Conservation (phyloP, 2,888 invertebrate genomes). For the Aleiodes testaceus region DNA sequence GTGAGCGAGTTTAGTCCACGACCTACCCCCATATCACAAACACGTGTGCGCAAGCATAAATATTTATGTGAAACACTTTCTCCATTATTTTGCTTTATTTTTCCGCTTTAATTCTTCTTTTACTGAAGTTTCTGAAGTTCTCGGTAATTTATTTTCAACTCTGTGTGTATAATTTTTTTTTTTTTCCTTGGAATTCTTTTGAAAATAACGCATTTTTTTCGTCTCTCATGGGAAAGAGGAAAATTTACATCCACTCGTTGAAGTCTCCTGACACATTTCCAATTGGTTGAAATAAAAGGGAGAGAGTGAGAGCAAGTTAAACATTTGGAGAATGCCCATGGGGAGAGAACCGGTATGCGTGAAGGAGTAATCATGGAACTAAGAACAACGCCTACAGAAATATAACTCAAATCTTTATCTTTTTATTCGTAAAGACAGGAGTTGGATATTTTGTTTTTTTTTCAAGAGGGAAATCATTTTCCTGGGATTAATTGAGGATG, state of each 20-base stretch:
- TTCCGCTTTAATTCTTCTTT: slow-evolving; percentile 11
- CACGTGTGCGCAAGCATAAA: slow-evolving; percentile 57
- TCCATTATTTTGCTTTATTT: slow-evolving; percentile 25
- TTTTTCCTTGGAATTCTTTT: background rate
- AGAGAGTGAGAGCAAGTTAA: slow-evolving; percentile 38
- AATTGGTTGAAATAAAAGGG: slow-evolving; percentile 33
- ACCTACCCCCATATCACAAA: slow-evolving; percentile 53
- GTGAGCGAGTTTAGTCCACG: slow-evolving; percentile 44
- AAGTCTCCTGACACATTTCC: slow-evolving; percentile 34
- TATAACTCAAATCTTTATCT: slow-evolving; percentile 13
- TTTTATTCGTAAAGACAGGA: background rate
- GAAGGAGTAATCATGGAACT: slow-evolving; percentile 34
- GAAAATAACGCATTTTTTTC: background rate
- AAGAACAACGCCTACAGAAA: slow-evolving; percentile 31
- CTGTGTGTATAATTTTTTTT: slow-evolving; percentile 1
- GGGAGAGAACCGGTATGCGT: slow-evolving; percentile 39
- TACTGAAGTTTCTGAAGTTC: background rate
- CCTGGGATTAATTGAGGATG: no score
- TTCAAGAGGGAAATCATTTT: no score
- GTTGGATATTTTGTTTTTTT: no score
- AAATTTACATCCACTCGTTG: slow-evolving; percentile 37
- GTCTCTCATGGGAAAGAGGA: slow-evolving; percentile 17
- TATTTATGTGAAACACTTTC: slow-evolving; percentile 57
- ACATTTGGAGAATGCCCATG: slow-evolving; percentile 41
- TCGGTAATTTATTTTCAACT: background rate